phyloP scores from a whole-genome alignment of 1,140 invertebrate genomes.

The Pseudomyrmex gracilis region DNA sequence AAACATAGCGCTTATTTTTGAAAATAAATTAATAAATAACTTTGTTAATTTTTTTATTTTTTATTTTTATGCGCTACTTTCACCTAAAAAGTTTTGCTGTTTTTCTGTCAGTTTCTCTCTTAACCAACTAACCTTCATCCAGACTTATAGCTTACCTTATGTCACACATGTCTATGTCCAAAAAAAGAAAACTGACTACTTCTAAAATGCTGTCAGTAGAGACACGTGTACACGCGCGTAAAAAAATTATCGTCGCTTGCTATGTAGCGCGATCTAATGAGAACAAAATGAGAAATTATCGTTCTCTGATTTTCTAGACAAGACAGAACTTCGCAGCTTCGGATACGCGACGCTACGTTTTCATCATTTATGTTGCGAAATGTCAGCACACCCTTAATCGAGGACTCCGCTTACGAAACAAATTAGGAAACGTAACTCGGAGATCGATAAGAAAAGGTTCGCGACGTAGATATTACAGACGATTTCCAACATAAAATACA shows the following conservation, averaged over 20 bases:
- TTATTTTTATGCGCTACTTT: background rate
- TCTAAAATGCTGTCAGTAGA: constrained; percentile 29
- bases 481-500: background rate
- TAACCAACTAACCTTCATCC: background rate
- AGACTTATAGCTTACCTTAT: constrained; percentile 29
- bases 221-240: background rate
- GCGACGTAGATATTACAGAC: background rate
- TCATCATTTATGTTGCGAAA: constrained; percentile 27
- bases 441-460: constrained; percentile 28
- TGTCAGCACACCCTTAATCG: constrained; percentile 41
- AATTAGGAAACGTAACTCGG: constrained; percentile 53
- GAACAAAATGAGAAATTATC: constrained; percentile 31
- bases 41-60: background rate
- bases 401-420: constrained; percentile 34
- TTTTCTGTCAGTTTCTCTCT: background rate
- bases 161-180: constrained; percentile 15
- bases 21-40: no score
- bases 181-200: constrained; percentile 34
- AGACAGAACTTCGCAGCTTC: constrained; percentile 23
- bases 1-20: no score
- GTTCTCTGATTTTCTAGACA: background rate
- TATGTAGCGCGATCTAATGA: constrained; percentile 55
- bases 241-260: constrained; percentile 8
- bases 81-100: background rate
- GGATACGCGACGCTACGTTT: constrained; percentile 17